Base-by-base conservation (phyloP, 2,113 vertebrate genomes). In the Hyperopisus bebe region DNA sequence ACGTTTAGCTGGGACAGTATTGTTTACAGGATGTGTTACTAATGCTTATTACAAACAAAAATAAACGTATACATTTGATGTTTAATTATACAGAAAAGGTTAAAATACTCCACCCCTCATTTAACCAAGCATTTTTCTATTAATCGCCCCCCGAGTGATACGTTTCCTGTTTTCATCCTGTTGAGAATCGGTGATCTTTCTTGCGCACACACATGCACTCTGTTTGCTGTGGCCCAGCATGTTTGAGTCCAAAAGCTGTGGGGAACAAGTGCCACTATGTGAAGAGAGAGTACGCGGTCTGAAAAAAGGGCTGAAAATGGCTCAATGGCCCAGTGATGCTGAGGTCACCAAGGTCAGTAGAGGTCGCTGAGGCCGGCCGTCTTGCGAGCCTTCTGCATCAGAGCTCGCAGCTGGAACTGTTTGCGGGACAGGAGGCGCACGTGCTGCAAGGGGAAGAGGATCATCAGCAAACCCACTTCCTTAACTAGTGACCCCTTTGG, bases 321-420 rank as follows among this genome's bases (percentile, higher is more conserved):
- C 48, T 86, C 27, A 51, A 35, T 27, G 4, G 27, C n/a, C 50
- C 24, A 10, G 15, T 92, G 91, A 46, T 13, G 58, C 11, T 44
- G 46, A 46, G 92, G 94, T 91, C 84, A 87, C 90, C 47, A 85
- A 88, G 89, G 92, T 99, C 91, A 99, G 97, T 99, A 99, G 92
- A 99, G 98, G 93, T 99, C 98, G 93, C 97, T 98, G 86, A 99
- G 98, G 90, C 98, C 98, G 0, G 98, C 98, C 39, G 98, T 99
- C 96, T 99, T 99, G 89, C 98, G 97, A 90, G 98, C 98, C 96
- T 99, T 99, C 94, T 99, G 98, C 98, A 99, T 99, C 89, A 99
- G 94, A 6, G 98, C 98, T 87, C 98, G 97, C 92, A 99, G 97
- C 96, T 99, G 98, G 95, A 99, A 99, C 95, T 99, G 98, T 94